Evolutionary conservation across 2,113 vertebrate species (phyloP), one percentile per base, ranked within the genome.

Genomic region (Psammodynastes pulverulentus): DNA sequence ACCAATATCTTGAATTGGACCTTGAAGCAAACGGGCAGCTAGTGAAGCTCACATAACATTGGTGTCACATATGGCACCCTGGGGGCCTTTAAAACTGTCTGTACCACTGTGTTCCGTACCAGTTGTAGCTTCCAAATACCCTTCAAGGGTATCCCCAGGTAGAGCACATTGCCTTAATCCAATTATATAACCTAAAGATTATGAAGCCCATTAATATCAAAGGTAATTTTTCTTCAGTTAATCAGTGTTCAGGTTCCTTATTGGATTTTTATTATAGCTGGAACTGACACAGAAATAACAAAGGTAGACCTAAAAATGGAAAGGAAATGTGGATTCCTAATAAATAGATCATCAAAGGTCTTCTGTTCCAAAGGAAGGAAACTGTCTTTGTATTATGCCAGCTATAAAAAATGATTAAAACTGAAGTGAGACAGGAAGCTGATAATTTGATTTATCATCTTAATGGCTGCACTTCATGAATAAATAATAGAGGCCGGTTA

Each of bases 401-500:
- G 98, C 97, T 97, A 98, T 98, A 98, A 98, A 97, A 96, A 97
- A 97, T 96, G 94, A 97, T 96, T 96, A 97, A 97, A 97, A 97
- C 93, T 93, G 94, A 90, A 97, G 96, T 95, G 89, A 96, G 95
- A 96, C 96, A 98, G 97, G 97, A 98, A 98, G 96, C 96, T 97
- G 97, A 96, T 97, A 97, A 98, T 97, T 97, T 97, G 97, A 98
- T 97, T 97, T 97, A 97, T 97, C 94, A 92, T 95, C 97, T 97
- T 98, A 98, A 98, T 98, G 97, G 98, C 95, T 96, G 95, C 97
- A 94, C 95, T 97, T 97, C 96, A 98, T 98, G 97, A 98, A 98
- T 98, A 98, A 98, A 96, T 98, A 96, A 98, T 97, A 95, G 94
- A 79, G 95, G 95, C 91, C 93, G 93, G 95, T 97, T 97, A 96